Conservation (phyloP, 2,888 invertebrate species). For the Drosophila demipolita region DNA sequence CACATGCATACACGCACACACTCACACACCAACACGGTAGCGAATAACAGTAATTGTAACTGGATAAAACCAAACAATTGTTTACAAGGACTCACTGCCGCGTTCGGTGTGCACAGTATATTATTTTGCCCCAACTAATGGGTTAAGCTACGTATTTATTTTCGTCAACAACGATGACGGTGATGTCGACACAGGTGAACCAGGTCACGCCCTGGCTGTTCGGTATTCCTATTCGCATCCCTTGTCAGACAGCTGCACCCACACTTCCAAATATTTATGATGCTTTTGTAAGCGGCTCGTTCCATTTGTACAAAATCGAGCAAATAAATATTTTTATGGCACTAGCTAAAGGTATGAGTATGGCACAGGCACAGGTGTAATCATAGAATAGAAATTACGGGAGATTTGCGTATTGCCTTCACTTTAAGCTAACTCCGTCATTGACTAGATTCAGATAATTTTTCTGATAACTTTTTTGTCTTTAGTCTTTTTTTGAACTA, state of each 20-base stretch:
- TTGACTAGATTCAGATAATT: conserved; percentile 23
- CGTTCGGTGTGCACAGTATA: conserved; percentile 15
- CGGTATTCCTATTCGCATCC: conserved; percentile 5
- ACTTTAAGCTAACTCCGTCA: conserved; percentile 17
- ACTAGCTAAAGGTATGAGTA: not conserved
- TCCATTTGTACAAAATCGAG: conserved; percentile 46
- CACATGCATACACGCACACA: conserved; percentile 19
- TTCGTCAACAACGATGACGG: not conserved
- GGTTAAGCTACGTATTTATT: not conserved
- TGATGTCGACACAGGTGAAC: conserved; percentile 12
- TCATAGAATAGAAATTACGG: conserved; percentile 25
- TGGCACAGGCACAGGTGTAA: not conserved
- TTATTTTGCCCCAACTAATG: conserved; percentile 7
- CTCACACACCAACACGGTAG: conserved; percentile 9
- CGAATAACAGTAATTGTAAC: conserved; percentile 63
- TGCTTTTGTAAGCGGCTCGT: conserved; percentile 26
- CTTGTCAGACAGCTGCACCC: conserved; percentile 52
- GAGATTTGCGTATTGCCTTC: conserved; percentile 9
- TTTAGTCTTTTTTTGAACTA: conserved; percentile 24
- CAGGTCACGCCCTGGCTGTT: conserved; percentile 46
- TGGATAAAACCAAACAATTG: conserved; percentile 61
- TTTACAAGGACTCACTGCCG: conserved; percentile 25
- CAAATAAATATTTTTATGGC: conserved; percentile 32
- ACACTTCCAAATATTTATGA: conserved; percentile 57
- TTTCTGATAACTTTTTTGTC: not conserved